These are phyloP conservation scores for Chironex yamaguchii DNA, from an alignment of 30 jellyfish, hydroid and myxozoan genomes.

Conservation along the genomic window DNA sequence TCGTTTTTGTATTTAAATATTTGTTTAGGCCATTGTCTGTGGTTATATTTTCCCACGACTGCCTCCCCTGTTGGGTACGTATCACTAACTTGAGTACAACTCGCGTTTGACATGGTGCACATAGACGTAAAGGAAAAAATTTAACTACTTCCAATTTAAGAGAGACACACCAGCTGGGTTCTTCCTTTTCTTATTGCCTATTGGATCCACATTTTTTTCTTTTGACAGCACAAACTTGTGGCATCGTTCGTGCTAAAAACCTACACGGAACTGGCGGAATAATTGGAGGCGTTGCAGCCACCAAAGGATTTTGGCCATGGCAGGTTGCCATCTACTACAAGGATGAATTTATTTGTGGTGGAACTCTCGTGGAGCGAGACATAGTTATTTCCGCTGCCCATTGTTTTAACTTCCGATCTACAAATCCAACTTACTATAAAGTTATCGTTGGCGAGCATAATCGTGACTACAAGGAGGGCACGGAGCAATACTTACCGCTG, in stretches of 20 bases:
- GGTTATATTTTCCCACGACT: too few relatives aligned
- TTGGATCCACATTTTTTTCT: too few relatives aligned
- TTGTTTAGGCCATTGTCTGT: too few relatives aligned
- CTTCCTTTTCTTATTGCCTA: too few relatives aligned
- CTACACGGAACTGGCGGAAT: background rate
- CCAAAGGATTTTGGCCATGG: slow-evolving; percentile 94
- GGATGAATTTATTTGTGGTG: slow-evolving; percentile 81
- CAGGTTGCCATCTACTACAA: slow-evolving; percentile 73
- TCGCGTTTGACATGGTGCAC: too few relatives aligned
- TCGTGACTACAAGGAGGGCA: slow-evolving; percentile 56
- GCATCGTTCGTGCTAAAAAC: slow-evolving; percentile 50
- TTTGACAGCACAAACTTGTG: slow-evolving; percentile 69
- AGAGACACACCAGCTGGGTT: too few relatives aligned
- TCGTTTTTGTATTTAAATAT: too few relatives aligned
- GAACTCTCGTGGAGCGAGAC: slow-evolving; percentile 71
- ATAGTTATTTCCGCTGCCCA: slow-evolving; percentile 89
- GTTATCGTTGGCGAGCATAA: slow-evolving; percentile 82
- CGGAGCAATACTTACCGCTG: slow-evolving; percentile 66
- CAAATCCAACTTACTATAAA: slow-evolving; percentile 10
- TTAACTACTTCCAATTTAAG: too few relatives aligned
- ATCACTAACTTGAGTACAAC: too few relatives aligned
- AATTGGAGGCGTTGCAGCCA: slow-evolving; percentile 67
- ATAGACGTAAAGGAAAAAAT: too few relatives aligned
- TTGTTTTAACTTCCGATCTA: slow-evolving; percentile 48
- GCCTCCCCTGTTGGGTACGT: too few relatives aligned